phyloP scores from a whole-genome alignment of 2,797 vertebrate genomes.

The Harpagifer antarcticus region DNA sequence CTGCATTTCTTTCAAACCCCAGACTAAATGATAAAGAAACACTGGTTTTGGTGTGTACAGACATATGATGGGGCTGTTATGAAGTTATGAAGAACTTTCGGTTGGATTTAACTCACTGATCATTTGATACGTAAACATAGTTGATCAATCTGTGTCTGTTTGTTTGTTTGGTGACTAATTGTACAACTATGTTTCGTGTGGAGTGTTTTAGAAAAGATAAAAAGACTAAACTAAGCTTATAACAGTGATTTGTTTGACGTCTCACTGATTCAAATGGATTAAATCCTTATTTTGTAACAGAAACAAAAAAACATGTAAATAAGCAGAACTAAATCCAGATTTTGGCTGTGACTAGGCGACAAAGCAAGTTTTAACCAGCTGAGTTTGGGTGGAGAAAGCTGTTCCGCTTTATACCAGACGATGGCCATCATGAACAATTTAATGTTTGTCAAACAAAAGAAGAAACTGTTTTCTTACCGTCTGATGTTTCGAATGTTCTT shows the following conservation, averaged over 20 bases:
- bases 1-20: background rate
- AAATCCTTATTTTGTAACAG: slow-evolving; percentile 1
- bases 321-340: background rate
- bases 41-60: background rate
- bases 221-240: background rate
- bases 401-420: background rate
- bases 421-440: slow-evolving; percentile 2
- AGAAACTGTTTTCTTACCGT: background rate
- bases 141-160: background rate
- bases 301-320: background rate
- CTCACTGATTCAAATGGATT: background rate
- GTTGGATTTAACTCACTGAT: background rate
- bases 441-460: background rate
- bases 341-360: background rate
- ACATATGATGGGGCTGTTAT: background rate
- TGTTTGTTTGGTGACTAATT: background rate
- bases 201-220: background rate
- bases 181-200: background rate
- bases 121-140: background rate
- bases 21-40: background rate
- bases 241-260: background rate
- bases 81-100: background rate
- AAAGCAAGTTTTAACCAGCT: background rate
- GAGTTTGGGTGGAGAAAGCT: background rate
- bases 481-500: background rate